Percentiles rank a stretch among this genome's conserved stretches.
phyloP scores from a whole-genome alignment of 2,113 vertebrate genomes.

The Apteryx owenii region DNA sequence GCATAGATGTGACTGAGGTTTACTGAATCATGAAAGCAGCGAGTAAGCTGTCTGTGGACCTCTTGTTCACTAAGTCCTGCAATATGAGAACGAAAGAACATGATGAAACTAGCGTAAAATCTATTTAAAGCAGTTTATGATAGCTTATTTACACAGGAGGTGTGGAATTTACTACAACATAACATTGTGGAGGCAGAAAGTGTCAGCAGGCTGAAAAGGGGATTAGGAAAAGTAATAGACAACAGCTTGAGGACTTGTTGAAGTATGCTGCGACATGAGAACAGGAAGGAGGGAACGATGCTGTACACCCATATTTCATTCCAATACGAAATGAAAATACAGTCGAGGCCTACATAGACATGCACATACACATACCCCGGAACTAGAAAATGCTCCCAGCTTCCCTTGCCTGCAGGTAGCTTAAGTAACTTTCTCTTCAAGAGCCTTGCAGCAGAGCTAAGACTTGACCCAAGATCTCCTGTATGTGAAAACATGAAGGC shows the following conservation, averaged over 20 bases:
- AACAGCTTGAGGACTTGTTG: background rate
- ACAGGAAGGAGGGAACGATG: background rate
- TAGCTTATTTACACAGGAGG: background rate
- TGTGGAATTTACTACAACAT: background rate
- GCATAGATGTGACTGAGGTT: background rate
- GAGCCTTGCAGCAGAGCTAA: background rate
- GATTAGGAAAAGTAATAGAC: background rate
- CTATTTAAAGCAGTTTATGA: background rate
- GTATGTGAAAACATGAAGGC: background rate
- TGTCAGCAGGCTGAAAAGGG: background rate
- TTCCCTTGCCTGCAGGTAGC: background rate
- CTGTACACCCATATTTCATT: background rate
- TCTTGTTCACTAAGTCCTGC: background rate
- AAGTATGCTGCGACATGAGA: background rate
- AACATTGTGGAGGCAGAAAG: background rate
- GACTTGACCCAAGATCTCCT: background rate
- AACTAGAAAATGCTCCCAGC: background rate
- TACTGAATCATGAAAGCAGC: background rate
- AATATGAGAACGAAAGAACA: background rate
- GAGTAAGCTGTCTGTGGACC: background rate
- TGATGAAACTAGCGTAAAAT: background rate
- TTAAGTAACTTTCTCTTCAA: slow-evolving; percentile 9
- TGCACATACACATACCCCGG: background rate
- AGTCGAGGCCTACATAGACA: background rate
- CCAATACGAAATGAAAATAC: background rate